Conservation (phyloP, 2,888 invertebrate genomes). For the Asteroscopus sphinx region DNA sequence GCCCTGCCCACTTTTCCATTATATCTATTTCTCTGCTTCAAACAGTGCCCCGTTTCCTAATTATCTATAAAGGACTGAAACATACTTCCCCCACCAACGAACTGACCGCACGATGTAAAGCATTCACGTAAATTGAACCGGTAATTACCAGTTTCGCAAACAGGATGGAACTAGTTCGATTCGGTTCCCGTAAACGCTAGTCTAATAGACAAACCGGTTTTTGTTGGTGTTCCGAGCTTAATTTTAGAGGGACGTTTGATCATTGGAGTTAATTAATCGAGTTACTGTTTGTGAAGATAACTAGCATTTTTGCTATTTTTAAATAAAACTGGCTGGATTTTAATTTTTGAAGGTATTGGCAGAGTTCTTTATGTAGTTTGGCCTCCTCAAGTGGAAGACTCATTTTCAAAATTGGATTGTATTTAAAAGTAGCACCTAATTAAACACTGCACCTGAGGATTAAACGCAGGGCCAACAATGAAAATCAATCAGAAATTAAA, state of each 20-base stretch:
- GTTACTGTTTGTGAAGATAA: conserved; percentile 15
- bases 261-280: conserved; percentile 36
- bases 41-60: conserved; percentile 7
- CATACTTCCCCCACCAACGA: conserved; percentile 32
- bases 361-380: background rate
- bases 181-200: conserved; percentile 54
- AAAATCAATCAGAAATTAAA: too few species aligned
- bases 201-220: conserved; percentile 52
- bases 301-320: background rate
- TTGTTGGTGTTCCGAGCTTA: conserved; percentile 37
- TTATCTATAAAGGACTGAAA: conserved; percentile 34
- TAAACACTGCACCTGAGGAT: too few species aligned
- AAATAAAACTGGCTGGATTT: background rate
- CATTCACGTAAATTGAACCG: conserved; percentile 58
- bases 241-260: conserved; percentile 29
- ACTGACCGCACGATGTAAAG: conserved; percentile 43
- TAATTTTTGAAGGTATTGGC: background rate
- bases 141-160: conserved; percentile 68
- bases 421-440: too few species aligned
- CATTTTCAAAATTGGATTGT: too few species aligned
- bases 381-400: too few species aligned
- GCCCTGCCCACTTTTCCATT: too few species aligned
- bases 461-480: too few species aligned
- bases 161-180: conserved; percentile 59
- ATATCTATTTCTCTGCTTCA: too few species aligned